These are phyloP conservation scores for Carlito syrichta DNA, from an alignment of 2,113 vertebrate species.

Conservation along the genomic window DNA sequence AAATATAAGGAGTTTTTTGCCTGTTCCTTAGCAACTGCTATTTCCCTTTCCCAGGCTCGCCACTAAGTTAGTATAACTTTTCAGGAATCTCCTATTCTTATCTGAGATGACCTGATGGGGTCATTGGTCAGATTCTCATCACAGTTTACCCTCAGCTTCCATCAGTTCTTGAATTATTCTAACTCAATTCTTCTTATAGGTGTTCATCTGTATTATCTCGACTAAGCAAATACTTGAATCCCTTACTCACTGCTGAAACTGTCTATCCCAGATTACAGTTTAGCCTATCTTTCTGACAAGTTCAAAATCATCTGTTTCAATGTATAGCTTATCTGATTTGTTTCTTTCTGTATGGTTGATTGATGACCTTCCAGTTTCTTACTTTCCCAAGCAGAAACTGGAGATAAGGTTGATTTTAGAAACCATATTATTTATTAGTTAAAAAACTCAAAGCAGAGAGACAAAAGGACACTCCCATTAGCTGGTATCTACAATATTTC, in stretches of 20 bases:
- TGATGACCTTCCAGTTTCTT: neutral
- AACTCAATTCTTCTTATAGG: neutral
- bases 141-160: neutral
- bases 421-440: neutral
- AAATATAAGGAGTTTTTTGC: neutral
- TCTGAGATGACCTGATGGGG: neutral
- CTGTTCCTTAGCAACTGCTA: neutral
- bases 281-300: neutral
- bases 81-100: neutral
- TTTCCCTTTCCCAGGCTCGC: neutral
- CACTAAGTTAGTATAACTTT: neutral
- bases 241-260: neutral
- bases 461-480: neutral
- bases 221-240: neutral
- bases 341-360: neutral
- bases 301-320: neutral
- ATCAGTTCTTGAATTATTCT: neutral
- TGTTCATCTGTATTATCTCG: no score
- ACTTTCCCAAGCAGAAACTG: neutral
- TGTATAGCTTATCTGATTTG: neutral
- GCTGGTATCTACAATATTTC: neutral
- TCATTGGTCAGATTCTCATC: neutral
- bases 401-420: neutral
- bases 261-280: neutral
- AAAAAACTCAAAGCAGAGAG: neutral